A percentile compares a stretch with the other conserved stretches of the same genome.
phyloP scores from a whole-genome alignment of 2,888 invertebrate species.

The Deroplatys truncata region DNA sequence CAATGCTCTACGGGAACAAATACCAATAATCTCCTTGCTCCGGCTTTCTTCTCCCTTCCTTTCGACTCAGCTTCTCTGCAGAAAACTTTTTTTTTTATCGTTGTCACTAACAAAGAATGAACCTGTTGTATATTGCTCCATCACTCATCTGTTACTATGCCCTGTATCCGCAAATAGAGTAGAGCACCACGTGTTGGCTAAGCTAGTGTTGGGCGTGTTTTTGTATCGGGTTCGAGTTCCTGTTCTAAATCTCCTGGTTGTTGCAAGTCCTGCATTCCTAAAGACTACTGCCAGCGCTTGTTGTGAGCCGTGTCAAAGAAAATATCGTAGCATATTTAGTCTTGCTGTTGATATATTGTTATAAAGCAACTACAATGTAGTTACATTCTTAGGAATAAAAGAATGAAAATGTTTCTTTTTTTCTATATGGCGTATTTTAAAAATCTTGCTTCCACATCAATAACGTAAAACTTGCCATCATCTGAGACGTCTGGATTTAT shows the following conservation, averaged over 20 bases:
- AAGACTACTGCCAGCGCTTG: too few relatives aligned
- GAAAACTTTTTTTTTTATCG: not conserved
- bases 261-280: not conserved
- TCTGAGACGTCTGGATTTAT: too few relatives aligned
- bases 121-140: not conserved
- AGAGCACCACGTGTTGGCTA: not conserved
- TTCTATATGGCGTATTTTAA: too few relatives aligned
- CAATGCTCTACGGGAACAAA: not conserved
- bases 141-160: not conserved
- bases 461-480: too few relatives aligned
- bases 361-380: too few relatives aligned
- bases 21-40: conserved; percentile 8
- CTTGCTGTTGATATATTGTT: too few relatives aligned
- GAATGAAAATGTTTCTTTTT: too few relatives aligned
- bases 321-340: too few relatives aligned
- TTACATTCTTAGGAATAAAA: too few relatives aligned
- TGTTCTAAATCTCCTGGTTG: not conserved
- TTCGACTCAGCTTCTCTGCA: not conserved
- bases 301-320: too few relatives aligned
- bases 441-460: too few relatives aligned
- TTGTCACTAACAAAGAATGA: not conserved
- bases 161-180: not conserved
- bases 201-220: not conserved
- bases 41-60: not conserved
- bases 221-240: not conserved